Evolutionary conservation across 2,797 vertebrate species (phyloP), one percentile per base, ranked within the genome.

Genomic region (Oreochromis mossambicus): DNA sequence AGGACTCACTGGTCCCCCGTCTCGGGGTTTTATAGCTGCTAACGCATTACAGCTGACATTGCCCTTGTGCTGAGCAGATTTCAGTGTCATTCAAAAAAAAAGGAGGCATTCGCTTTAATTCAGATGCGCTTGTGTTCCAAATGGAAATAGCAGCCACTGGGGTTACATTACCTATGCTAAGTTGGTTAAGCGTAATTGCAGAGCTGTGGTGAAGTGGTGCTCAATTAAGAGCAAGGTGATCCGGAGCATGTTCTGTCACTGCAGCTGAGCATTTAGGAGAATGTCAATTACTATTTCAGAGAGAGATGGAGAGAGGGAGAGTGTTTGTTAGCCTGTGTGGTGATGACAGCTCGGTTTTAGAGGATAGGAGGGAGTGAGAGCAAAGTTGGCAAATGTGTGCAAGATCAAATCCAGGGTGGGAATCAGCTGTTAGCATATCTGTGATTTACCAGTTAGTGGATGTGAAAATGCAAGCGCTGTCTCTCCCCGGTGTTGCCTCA

Each of bases 391-490:
- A 79, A 83, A 70, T 80, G 48, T 73, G 29, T 78, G 56, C 77
- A 79, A 82, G 75, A 79, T 80, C 88, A 81, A 86, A 93, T 87
- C 88, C 87, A 80, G 82, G 87, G 81, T 87, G 84, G 84, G 88
- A 94, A 92, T 94, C 91, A 94, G 91, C 91, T 95, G 92, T 93
- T 88, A 51, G 89, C 86, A 52, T 88, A 89, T 93, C 87, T 93
- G 90, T 89, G 90, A 92, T 89, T 85, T 86, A 90, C 82, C 88
- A 89, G 88, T 86, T 92, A 84, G 84, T 70, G 78, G 86, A 90
- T 85, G 87, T 83, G 85, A 87, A 89, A 89, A 88, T 55, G 81
- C 77, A 36, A 86, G 70, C 77, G 11, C 85, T 75, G 58, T 80
- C 85, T 89, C 81, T 83, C 79, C 78, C 66, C 78, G 84, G 63